Evolutionary conservation across 2,888 invertebrate species (phyloP).

Genomic region (Pandemis heparana): DNA sequence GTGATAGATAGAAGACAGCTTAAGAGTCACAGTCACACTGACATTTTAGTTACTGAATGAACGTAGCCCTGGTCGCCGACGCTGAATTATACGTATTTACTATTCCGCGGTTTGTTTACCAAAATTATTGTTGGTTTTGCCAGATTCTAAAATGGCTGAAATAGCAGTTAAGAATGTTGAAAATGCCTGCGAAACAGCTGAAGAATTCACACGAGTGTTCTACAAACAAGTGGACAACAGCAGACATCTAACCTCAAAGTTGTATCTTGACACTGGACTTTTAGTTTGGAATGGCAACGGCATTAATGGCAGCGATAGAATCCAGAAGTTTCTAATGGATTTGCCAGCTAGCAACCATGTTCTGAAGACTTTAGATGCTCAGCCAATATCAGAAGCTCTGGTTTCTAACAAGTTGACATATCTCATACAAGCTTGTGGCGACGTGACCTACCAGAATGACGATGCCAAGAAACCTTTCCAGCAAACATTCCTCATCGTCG

Average conservation of each 20-base stretch:
- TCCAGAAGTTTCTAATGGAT: slow-evolving; percentile 94
- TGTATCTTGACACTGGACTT: slow-evolving; percentile 94
- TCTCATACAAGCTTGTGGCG: slow-evolving; percentile 93
- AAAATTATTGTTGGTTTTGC: not conserved
- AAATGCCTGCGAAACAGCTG: slow-evolving; percentile 93
- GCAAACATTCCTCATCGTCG: slow-evolving; percentile 95
- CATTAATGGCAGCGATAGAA: slow-evolving; percentile 91
- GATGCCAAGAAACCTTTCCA: slow-evolving; percentile 89
- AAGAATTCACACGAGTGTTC: slow-evolving; percentile 95
- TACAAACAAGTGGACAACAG: slow-evolving; percentile 96
- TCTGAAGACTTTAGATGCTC: slow-evolving; percentile 93
- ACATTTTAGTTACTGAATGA: not conserved
- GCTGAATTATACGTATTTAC: too few species aligned
- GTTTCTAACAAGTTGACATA: slow-evolving; percentile 92
- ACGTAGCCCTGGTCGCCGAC: too few species aligned
- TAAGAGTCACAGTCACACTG: not conserved
- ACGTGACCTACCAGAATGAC: slow-evolving; percentile 89
- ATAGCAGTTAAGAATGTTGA: slow-evolving; percentile 89
- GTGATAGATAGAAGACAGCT: too few species aligned
- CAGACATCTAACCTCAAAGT: slow-evolving; percentile 91
- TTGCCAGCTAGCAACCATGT: slow-evolving; percentile 93
- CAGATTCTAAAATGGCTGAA: slow-evolving; percentile 70
- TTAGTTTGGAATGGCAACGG: slow-evolving; percentile 98
- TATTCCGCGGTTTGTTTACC: too few species aligned
- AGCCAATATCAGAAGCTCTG: slow-evolving; percentile 92